These are phyloP conservation scores for Spisula solida DNA, from an alignment of 2,888 invertebrate genomes.

Conservation along the genomic window DNA sequence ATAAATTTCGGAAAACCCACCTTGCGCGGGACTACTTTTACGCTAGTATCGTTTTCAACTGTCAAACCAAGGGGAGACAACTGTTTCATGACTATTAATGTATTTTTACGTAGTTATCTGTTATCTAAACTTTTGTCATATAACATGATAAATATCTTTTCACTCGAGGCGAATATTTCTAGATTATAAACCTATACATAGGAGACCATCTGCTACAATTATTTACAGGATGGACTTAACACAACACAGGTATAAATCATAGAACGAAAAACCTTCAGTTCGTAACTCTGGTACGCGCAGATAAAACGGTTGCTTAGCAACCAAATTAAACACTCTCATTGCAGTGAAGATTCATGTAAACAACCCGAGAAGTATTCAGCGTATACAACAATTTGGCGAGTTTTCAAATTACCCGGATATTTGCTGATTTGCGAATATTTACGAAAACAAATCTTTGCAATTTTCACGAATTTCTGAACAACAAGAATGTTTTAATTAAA, in stretches of 20 bases:
- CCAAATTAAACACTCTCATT: conserved; percentile 46
- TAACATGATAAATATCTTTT: conserved; percentile 1
- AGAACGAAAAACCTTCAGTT: conserved; percentile 30
- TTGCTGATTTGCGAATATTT: conserved; percentile 29
- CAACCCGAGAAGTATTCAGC: conserved; percentile 33
- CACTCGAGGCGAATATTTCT: not conserved
- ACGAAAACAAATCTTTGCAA: not conserved
- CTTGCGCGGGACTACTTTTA: not conserved
- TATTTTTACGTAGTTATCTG: not conserved
- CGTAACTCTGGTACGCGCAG: conserved; percentile 3
- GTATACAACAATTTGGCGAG: conserved; percentile 25
- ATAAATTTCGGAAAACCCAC: not conserved
- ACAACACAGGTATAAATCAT: conserved; percentile 46
- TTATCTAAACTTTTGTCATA: not conserved
- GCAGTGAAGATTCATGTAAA: conserved; percentile 43
- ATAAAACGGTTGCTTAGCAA: conserved; percentile 53
- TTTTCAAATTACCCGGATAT: conserved; percentile 29
- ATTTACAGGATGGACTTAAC: conserved; percentile 23
- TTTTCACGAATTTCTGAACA: not conserved
- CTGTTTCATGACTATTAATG: not conserved
- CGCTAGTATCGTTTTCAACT: not conserved
- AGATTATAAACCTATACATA: not conserved
- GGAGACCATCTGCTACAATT: conserved; percentile 25
- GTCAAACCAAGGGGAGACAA: conserved; percentile 15
- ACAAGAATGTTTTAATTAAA: not conserved